Evolutionary conservation across 2,888 invertebrate genomes (phyloP).

Genomic region (Laothoe populi): DNA sequence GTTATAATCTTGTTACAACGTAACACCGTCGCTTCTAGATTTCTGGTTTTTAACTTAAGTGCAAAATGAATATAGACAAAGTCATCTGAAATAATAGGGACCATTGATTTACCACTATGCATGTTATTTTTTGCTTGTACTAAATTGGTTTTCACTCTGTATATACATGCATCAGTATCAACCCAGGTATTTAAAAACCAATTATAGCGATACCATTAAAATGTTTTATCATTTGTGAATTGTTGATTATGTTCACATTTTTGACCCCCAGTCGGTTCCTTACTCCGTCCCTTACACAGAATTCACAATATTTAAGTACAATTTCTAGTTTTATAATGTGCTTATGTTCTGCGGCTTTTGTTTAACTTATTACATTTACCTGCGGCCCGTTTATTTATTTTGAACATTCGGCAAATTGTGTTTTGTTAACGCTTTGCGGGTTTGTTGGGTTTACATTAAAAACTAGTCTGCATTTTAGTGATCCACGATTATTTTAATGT

Average conservation of each 20-base stretch:
- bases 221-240: neutral
- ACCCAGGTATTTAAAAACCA: too few species aligned
- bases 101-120: too few species aligned
- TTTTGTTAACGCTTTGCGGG: conserved; percentile 33
- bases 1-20: too few species aligned
- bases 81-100: too few species aligned
- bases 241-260: neutral
- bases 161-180: too few species aligned
- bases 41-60: too few species aligned
- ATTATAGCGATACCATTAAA: too few species aligned
- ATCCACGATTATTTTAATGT: neutral
- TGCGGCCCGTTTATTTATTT: conserved; percentile 34
- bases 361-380: conserved; percentile 37
- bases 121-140: too few species aligned
- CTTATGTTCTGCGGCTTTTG: conserved; percentile 36
- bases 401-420: conserved; percentile 32
- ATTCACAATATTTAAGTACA: conserved; percentile 17
- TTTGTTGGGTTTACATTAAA: neutral
- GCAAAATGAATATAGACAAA: too few species aligned
- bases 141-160: too few species aligned
- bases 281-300: neutral
- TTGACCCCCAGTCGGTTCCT: neutral
- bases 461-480: neutral
- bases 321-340: conserved; percentile 21
- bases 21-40: too few species aligned